Percentiles rank a stretch among this genome's conserved stretches.
phyloP scores from a whole-genome alignment of 1,140 invertebrate species.

The Aphaenogaster ashmeadi region DNA sequence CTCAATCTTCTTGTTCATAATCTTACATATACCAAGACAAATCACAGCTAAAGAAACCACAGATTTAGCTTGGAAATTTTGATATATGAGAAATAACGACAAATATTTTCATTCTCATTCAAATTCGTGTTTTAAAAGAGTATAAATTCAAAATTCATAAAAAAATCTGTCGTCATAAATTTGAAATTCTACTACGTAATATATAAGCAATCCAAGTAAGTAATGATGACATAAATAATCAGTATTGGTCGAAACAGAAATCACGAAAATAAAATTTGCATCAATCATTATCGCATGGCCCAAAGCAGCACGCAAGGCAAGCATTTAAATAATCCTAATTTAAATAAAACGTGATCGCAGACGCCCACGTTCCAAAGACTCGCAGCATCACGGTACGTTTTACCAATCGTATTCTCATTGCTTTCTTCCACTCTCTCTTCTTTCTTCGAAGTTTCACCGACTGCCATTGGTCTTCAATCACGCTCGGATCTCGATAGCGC shows the following conservation, averaged over 20 bases:
- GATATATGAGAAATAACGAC: background rate
- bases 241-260: background rate
- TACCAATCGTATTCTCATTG: slow-evolving; percentile 72
- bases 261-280: slow-evolving; percentile 23
- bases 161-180: background rate
- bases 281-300: slow-evolving; percentile 1
- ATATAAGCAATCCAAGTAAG: background rate
- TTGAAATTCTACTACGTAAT: background rate
- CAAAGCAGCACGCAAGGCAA: background rate
- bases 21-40: background rate
- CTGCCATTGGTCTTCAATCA: slow-evolving; percentile 77
- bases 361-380: slow-evolving; percentile 69
- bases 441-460: background rate
- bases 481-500: slow-evolving; percentile 75
- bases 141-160: background rate
- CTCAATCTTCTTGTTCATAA: background rate
- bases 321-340: slow-evolving; percentile 55
- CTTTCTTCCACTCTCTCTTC: slow-evolving; percentile 58
- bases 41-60: background rate
- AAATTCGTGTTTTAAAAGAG: background rate
- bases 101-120: background rate
- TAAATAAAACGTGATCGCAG: slow-evolving; percentile 34
- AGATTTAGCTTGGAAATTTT: background rate
- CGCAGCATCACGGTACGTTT: slow-evolving; percentile 82
- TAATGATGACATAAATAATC: slow-evolving; percentile 16